Base-by-base conservation (phyloP, 2,797 vertebrate species). In the Enteromius radiatus region DNA sequence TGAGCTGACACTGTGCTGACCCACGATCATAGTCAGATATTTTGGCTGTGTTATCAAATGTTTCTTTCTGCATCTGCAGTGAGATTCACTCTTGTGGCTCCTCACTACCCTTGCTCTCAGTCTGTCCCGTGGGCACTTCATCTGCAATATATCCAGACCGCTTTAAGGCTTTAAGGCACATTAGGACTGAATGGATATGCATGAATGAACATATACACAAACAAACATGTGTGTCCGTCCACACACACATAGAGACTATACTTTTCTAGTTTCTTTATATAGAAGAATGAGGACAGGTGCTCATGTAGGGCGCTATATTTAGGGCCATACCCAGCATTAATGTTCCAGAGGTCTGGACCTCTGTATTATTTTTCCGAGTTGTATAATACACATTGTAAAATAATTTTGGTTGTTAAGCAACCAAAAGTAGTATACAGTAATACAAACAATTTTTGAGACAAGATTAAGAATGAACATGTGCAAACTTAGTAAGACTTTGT, bases 161-260 rank as follows among this genome's bases (percentile, higher is more conserved):
- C 74, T 56, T 76, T 2, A 76, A 61, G 9, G 56, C 74, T 56
- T 76, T 2, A 76, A 61, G 9, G 7, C 74, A 76, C 36, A 76
- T 43, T 61, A 76, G 7, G n/a, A 23, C 41, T 45, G 12, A 70
- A 41, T 19, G 15, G 38, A 63, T 28, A 17, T 28, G 38, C 56
- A 63, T 61, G 56, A 61, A 21, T 76, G 56, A 76, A 56, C 23
- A 26, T 19, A 7, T 41, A 26, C n/a, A 11, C n/a, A 76, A 17
- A 61, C n/a, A 61, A 61, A 38, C 33, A 36, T 21, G 11, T 56
- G 31, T 75, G 31, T 38, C 15, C 17, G 47, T 49, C 28, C 17
- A 54, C 71, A 52, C 31, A n/a, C 43, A 33, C 11, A 74, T n/a
- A 12, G 31, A 52, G 0, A 52, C 36, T 15, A 54, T n/a, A 56